Evolutionary conservation across 2,888 invertebrate species (phyloP), one percentile per base, ranked within the genome.

Genomic region (Cloeon dipterum): DNA sequence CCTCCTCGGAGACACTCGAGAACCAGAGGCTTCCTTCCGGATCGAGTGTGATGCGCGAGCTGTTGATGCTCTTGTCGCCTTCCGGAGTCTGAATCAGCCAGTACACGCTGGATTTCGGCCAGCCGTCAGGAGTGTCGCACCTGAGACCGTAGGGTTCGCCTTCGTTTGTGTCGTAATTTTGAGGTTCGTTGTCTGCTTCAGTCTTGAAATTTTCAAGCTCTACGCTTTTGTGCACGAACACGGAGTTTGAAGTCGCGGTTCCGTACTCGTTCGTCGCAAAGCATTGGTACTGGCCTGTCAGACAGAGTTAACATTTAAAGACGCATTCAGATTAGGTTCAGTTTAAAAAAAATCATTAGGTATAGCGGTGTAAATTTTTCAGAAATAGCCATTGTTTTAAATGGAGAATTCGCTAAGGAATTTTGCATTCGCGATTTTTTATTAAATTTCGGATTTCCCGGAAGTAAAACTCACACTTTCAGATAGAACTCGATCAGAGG

Each of bases 21-120:
- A 98, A 93, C 76, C 89, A 89, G n/a, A 98, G 65, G 51, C 82
- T 86, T 33, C 94, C 94, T 61, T 93, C 91, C 2, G 91, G 89
- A 56, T 94, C 94, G 41, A 91, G 65, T 10, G 91, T 89, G 73
- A 93, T 85, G 41, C 93, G 71, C 2, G 86, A 83, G 53, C 83
- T 86, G 55, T 89, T 89, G 43, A 89, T 86, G 29, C 81, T 81
- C 49, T 77, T 77, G 42, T 89, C 82, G n/a, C n/a, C n/a, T 39
- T 70, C 66, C 1, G 69, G 66, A 47, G 76, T 74, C 55, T 86
- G 78, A 43, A 86, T 71, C 52, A 91, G 70, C 94, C 94, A 96
- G 59, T 88, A 83, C 2, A 96, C 86, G 42, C 74, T 77, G 0
- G 96, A 93, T 50, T 85, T 82, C 2, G 96, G 96, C 68, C 86